Percentiles rank a stretch among this genome's conserved stretches.
phyloP scores from a whole-genome alignment of 2,113 vertebrate genomes.

The Protobothrops mucrosquamatus region DNA sequence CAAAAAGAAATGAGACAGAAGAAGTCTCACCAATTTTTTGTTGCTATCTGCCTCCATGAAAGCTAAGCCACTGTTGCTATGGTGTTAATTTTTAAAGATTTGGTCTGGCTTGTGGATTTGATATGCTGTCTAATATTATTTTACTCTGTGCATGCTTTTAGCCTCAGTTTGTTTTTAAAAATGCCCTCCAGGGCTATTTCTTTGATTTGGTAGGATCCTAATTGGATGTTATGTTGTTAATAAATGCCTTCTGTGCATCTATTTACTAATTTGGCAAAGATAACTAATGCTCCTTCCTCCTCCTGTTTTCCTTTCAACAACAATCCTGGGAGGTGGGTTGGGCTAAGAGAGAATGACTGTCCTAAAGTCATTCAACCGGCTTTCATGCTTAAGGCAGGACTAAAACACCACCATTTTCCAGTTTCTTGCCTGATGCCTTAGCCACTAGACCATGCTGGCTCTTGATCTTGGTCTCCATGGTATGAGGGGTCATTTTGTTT shows the following conservation, averaged over 20 bases:
- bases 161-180: background rate
- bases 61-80: background rate
- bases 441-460: background rate
- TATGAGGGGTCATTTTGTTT: background rate
- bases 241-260: background rate
- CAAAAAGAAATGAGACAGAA: background rate
- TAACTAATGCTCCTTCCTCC: background rate
- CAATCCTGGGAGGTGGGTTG: background rate
- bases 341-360: background rate
- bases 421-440: background rate
- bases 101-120: background rate
- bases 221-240: background rate
- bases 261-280: background rate
- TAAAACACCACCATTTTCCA: background rate
- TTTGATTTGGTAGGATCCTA: background rate
- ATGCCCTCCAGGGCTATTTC: background rate
- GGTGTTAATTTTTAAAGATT: background rate
- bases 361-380: background rate
- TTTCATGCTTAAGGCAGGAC: background rate
- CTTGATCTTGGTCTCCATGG: background rate
- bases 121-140: background rate
- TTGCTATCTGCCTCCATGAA: background rate
- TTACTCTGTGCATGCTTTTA: background rate
- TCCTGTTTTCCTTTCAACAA: background rate
- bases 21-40: background rate